Percentiles rank a stretch among this genome's conserved stretches.
Evolutionary conservation across 2,888 invertebrate genomes (phyloP).

Genomic region (Eubasilissa splendida): DNA sequence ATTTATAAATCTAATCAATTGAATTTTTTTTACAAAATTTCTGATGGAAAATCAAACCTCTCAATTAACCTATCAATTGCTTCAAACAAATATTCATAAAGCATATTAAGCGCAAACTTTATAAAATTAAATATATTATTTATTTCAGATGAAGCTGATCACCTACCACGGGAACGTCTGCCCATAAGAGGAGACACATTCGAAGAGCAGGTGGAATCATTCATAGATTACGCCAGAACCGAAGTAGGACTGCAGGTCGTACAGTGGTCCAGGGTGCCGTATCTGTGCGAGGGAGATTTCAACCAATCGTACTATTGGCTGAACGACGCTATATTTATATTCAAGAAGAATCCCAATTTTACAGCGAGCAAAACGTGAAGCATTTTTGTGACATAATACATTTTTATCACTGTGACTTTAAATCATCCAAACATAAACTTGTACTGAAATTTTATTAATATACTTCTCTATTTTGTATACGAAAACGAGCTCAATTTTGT

Average conservation of each 20-base stretch:
- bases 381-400: background rate
- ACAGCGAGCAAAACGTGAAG: background rate
- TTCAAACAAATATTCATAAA: too few relatives aligned
- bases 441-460: too few relatives aligned
- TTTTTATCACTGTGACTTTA: too few relatives aligned
- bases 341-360: conserved; percentile 68
- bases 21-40: too few relatives aligned
- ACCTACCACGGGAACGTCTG: conserved; percentile 80
- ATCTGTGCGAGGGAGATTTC: conserved; percentile 97
- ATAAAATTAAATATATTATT: background rate
- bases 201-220: conserved; percentile 85
- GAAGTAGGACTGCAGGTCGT: conserved; percentile 76
- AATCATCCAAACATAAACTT: too few relatives aligned
- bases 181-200: conserved; percentile 79
- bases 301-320: conserved; percentile 93
- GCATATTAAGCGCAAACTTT: background rate
- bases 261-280: conserved; percentile 93
- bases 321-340: conserved; percentile 90
- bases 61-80: too few relatives aligned
- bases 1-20: too few relatives aligned
- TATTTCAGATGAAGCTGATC: conserved; percentile 76
- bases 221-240: conserved; percentile 74
- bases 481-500: too few relatives aligned
- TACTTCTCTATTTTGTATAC: too few relatives aligned
- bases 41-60: too few relatives aligned